Conservation (phyloP, 2,113 vertebrate species). For the Hiodon alosoides region DNA sequence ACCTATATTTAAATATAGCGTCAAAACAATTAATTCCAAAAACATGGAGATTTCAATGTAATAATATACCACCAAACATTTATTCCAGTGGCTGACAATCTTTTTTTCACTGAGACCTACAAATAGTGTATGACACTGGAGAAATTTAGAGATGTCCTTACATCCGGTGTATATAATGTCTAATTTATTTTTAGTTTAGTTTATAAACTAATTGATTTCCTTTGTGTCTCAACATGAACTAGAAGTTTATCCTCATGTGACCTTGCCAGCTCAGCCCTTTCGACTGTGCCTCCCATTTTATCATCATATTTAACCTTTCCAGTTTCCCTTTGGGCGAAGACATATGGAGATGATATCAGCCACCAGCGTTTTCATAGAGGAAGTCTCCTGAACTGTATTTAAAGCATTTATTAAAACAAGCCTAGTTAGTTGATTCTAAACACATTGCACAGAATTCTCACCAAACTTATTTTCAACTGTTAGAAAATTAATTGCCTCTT, state of each 20-base stretch:
- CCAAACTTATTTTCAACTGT: too few species aligned
- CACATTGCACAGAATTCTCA: too few species aligned
- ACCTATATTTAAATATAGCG: too few species aligned
- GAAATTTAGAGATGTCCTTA: too few species aligned
- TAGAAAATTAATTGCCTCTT: too few species aligned
- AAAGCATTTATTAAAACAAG: neutral
- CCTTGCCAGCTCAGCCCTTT: neutral
- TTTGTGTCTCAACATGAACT: neutral
- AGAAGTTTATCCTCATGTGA: neutral
- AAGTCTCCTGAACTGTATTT: neutral
- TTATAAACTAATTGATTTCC: neutral
- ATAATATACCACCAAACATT: neutral
- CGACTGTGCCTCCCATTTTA: neutral
- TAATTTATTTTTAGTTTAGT: too few species aligned
- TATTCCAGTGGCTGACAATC: neutral
- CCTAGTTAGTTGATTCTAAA: neutral
- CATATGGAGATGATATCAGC: conserved; percentile 4
- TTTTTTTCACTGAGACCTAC: too few species aligned
- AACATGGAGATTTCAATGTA: neutral
- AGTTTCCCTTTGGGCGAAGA: neutral
- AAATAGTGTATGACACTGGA: too few species aligned
- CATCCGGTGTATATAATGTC: too few species aligned
- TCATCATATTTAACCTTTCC: conserved; percentile 8
- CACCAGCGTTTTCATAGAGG: neutral
- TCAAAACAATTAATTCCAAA: neutral